Conservation (phyloP, 1,140 invertebrate species). For the Drosophila chauvacae region DNA sequence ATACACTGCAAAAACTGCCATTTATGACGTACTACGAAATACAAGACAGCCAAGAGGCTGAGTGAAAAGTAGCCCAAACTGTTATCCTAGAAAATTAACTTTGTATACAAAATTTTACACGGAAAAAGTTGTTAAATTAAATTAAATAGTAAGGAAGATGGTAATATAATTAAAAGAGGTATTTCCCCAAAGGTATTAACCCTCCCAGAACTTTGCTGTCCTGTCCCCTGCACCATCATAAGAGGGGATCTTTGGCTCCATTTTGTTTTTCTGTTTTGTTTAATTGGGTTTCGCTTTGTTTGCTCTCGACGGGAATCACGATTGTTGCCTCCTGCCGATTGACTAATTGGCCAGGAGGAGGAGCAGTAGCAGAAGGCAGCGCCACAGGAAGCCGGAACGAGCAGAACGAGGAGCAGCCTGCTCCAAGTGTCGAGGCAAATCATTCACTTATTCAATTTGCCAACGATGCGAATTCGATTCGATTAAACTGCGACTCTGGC, state of each 20-base stretch:
- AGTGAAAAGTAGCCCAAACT: no score
- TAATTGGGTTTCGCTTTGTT: constrained; percentile 48
- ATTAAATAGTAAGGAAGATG: background rate
- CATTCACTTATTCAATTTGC: constrained; percentile 56
- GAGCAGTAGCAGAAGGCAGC: background rate
- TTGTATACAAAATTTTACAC: no score
- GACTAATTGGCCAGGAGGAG: constrained; percentile 62
- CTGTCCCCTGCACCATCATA: background rate
- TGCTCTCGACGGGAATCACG: constrained; percentile 28
- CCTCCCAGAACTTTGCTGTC: background rate
- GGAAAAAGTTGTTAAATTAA: no score
- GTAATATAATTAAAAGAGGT: background rate
- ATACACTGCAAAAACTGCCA: no score
- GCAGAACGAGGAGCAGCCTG: background rate
- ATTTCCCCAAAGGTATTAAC: background rate
- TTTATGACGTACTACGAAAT: no score
- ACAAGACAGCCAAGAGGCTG: no score
- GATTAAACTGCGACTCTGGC: constrained; percentile 18
- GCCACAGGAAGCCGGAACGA: background rate
- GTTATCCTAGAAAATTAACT: no score
- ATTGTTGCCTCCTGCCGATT: constrained; percentile 56
- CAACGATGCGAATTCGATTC: constrained; percentile 52
- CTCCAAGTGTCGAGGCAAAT: constrained; percentile 44
- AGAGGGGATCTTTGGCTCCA: constrained; percentile 8
- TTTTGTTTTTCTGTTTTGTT: constrained; percentile 36